Base-by-base conservation (phyloP, 2,888 invertebrate genomes). In the Cerastis rubricosa region DNA sequence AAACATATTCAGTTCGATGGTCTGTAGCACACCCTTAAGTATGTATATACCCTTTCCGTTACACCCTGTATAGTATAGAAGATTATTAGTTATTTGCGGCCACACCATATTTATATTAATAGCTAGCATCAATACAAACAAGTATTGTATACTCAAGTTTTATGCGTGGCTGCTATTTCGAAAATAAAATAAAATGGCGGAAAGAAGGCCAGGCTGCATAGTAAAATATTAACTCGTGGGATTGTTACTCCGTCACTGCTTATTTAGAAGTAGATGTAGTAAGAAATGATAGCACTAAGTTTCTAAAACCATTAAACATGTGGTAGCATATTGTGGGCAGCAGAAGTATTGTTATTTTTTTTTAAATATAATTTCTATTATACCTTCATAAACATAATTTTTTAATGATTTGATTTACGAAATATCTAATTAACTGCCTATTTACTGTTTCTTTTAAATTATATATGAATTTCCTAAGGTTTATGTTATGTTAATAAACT, bases 261-360 rank as follows among this genome's bases (percentile, higher is more conserved):
- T 74, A 35, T 40, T 59, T 49, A 47, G 47, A 74, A 17, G 25
- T 40, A 59, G 29, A 3, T 35, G 35, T 35, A 35, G 1, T 1
- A 2, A 35, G 35, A 35, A 3, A 29, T 29, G 9, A 4, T 59
- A 22, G 57, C 17, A 72, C 74, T 17, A n/a, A 1, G 11, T 59
- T 51, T 61, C 6, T 49, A 51, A 17, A 51, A 78, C 25, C 57
- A 43, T 17, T 66, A 35, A 5, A 43, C 43, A 57, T 29, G 4
- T 19, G n/a, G 2, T 17, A 49, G 29, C 9, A 45, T n/a, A 74
- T 29, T 54, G 19, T 25, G 43, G 8, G 1, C 9, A 49, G 7
- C 22, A 51, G 19, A 54, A 64, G 29, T 78, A 82, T 51, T 51
- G 49, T 19, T 47, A 0, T 17, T 7, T 19, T 71, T 64, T 19